Conservation (phyloP, 2,888 invertebrate species). For the Panzeria rudis region DNA sequence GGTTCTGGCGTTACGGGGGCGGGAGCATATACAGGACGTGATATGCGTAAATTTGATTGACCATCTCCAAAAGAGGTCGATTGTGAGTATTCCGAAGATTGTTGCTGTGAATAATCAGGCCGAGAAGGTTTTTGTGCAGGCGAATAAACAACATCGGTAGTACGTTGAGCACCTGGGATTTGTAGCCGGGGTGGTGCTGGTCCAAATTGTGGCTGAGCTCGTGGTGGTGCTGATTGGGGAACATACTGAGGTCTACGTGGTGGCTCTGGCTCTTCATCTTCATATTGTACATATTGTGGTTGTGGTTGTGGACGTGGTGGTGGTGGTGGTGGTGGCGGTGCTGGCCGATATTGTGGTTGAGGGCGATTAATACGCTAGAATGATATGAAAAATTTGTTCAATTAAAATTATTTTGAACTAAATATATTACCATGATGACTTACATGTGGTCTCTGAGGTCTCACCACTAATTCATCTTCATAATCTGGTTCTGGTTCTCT, state of each 20-base stretch:
- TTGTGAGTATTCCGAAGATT: constrained; percentile 64
- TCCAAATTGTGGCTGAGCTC: constrained; percentile 63
- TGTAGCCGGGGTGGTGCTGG: constrained; percentile 81
- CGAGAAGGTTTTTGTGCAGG: constrained; percentile 81
- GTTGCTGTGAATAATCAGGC: constrained; percentile 81
- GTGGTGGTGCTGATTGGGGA: constrained; percentile 73
- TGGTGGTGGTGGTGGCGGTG: constrained; percentile 73
- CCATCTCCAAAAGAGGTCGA: constrained; percentile 79
- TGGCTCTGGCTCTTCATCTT: constrained; percentile 80
- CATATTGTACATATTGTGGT: constrained; percentile 81
- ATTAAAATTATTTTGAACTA: constrained; percentile 7
- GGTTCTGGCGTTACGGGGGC: constrained; percentile 79
- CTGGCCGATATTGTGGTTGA: constrained; percentile 76
- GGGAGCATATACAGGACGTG: constrained; percentile 82
- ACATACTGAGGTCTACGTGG: constrained; percentile 79
- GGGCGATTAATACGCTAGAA: constrained; percentile 77
- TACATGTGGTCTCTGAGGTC: constrained; percentile 81
- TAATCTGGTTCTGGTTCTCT: constrained; percentile 83
- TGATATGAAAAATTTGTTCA: neutral
- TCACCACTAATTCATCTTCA: constrained; percentile 80
- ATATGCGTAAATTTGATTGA: constrained; percentile 80
- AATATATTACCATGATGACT: constrained; percentile 51
- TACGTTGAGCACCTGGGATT: constrained; percentile 81
- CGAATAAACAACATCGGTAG: constrained; percentile 82
- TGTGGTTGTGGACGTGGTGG: constrained; percentile 79